Evolutionary conservation across 2,797 vertebrate species (phyloP), one percentile per base, ranked within the genome.

Genomic region (Coranthus polyacanthus): DNA sequence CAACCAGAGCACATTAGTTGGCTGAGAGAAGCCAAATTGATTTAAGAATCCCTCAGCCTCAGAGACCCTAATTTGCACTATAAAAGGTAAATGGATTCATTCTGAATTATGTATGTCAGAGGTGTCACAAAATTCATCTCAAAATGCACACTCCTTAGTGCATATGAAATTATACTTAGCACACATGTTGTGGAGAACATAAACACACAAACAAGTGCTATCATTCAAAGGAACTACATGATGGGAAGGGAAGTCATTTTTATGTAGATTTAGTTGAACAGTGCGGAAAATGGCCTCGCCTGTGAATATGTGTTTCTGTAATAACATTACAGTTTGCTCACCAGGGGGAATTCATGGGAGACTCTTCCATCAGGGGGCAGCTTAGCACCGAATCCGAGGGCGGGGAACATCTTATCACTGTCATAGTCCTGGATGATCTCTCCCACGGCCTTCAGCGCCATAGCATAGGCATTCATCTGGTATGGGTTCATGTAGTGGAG

Each of bases 341-440:
- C 97, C 95, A 99, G 85, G 0, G 97, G 96, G 82, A 99, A 99
- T 86, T 98, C 97, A 0, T 99, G 97, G 67, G 97, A 98, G 70
- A 98, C 97, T 15, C 90, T 93, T 22, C 97, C 96, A 1, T 99
- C 97, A 0, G 97, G 97, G 4, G 97, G 97, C 55, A 99, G 94
- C 84, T 98, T 99, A 86, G 97, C 97, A 0, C 97, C 97, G 0
- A 99, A 99, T 65, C 97, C 97, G 41, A 98, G 91, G 0, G 97
- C 97, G 0, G 97, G 97, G 80, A 98, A 98, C 95, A 98, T 97
- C 92, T 98, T 99, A 91, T 98, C 95, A 9, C 96, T 98, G 93
- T 97, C 97, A 0, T 98, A 98, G 93, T 99, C 97, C 89, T 99
- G 97, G 89, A 98, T 98, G 92, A 99, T 98, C 93, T 98, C 97